phyloP scores from a whole-genome alignment of 2,888 invertebrate genomes.

The Andrena dorsata region DNA sequence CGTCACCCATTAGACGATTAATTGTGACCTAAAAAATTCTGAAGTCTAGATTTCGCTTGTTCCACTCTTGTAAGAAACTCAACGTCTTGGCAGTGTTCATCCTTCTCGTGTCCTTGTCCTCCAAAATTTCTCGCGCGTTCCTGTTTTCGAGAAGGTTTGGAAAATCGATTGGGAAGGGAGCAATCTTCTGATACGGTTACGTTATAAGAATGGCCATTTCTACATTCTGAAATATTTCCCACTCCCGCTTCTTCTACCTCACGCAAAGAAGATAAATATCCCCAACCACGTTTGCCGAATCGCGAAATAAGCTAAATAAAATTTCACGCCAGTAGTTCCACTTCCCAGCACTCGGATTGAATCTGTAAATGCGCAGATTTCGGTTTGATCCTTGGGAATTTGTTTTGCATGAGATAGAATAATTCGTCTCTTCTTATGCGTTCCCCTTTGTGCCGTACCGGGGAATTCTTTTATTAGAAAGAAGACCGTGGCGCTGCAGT shows the following conservation, averaged over 20 bases:
- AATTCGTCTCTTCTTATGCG: constrained; percentile 46
- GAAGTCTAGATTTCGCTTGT: constrained; percentile 54
- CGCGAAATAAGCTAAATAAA: not conserved
- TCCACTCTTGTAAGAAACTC: constrained; percentile 19
- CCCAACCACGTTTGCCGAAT: not conserved
- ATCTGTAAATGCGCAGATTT: constrained; percentile 20
- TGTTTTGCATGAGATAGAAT: constrained; percentile 23
- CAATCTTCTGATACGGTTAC: not conserved
- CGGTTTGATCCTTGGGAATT: constrained; percentile 26
- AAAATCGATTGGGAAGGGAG: not conserved
- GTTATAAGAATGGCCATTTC: not conserved
- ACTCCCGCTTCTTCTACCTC: not conserved
- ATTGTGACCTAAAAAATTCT: constrained; percentile 58
- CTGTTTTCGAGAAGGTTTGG: not conserved
- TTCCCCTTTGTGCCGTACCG: constrained; percentile 46
- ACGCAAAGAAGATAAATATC: not conserved
- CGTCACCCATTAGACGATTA: constrained; percentile 58
- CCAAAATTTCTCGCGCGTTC: constrained; percentile 11
- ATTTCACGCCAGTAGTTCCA: not conserved
- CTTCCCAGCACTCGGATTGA: constrained; percentile 13
- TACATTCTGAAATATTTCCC: not conserved
- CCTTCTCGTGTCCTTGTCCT: constrained; percentile 4
- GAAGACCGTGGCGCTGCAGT: constrained; percentile 59
- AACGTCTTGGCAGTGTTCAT: not conserved
- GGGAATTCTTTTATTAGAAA: constrained; percentile 72